Evolutionary conservation across 2,888 invertebrate genomes (phyloP).

Genomic region (Hesperia comma): DNA sequence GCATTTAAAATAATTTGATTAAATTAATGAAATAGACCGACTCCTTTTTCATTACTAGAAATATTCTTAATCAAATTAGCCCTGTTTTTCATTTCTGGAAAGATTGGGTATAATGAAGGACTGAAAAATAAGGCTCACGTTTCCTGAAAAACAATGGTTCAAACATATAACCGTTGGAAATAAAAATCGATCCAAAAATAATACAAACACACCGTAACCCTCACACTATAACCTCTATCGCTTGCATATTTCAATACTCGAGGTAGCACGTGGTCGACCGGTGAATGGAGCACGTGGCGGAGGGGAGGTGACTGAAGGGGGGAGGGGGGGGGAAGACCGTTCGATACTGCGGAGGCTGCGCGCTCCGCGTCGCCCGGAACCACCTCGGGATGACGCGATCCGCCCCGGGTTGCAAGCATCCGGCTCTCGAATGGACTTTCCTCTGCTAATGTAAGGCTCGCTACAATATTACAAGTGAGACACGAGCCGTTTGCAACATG

Average conservation of each 20-base stretch:
- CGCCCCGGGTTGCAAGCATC: not conserved
- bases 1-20: too few species aligned
- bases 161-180: not conserved
- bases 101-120: too few species aligned
- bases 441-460: too few species aligned
- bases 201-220: constrained; percentile 13
- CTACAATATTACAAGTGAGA: too few species aligned
- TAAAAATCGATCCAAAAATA: constrained; percentile 5
- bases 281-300: constrained; percentile 56
- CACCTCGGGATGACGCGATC: constrained; percentile 37
- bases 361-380: constrained; percentile 54
- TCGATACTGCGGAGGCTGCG: constrained; percentile 62
- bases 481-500: too few species aligned
- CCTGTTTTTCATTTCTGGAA: too few species aligned
- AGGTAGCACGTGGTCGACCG: constrained; percentile 50
- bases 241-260: constrained; percentile 15
- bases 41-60: too few species aligned
- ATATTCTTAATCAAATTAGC: too few species aligned
- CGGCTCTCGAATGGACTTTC: not conserved
- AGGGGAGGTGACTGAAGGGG: constrained; percentile 45
- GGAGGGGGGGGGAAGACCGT: constrained; percentile 44
- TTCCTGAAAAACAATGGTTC: too few species aligned
- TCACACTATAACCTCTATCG: constrained; percentile 8
- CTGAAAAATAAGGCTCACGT: too few species aligned
- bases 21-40: too few species aligned